Base-by-base conservation (phyloP, 2,797 vertebrate species). In the Characodon lateralis region DNA sequence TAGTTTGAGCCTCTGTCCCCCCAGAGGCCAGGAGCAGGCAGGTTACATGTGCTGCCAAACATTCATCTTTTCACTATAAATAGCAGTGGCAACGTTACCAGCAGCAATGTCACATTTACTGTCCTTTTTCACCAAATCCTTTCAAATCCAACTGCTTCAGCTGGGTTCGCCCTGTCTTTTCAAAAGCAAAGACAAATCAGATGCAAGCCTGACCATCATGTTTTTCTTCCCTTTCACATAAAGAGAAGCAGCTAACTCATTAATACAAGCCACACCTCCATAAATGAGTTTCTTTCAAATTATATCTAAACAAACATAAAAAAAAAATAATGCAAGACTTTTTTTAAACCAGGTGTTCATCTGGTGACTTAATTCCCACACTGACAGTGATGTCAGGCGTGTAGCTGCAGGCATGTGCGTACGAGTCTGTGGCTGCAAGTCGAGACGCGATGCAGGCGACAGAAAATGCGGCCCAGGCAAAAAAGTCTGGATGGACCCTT, bases 51-150 rank as follows among this genome's bases (percentile, higher is more conserved):
- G 82, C 84, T 80, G 77, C 87, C 80, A 90, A 93, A 88, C 89
- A 85, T 88, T 84, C 80, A 87, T 88, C 85, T 88, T 85, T 83
- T 82, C 83, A 86, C 93, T 93, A 94, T 92, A 95, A 94, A 95
- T 94, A 95, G 90, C 89, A 89, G 85, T 85, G 82, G 88, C 88
- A 88, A 89, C 83, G 89, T 93, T 90, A 85, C 84, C 65, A 80
- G 68, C 24, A 5, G 77, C 78, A 84, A 81, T 75, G 80, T 85
- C 71, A 1, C 70, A 71, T 75, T 75, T 73, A 31, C 85, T 50
- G 22, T 56, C 20, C 35, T 74, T 73, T 50, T 66, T 63, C 73
- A 28, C 76, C 2, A 53, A 72, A 56, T 72, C 51, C 22, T 55
- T 41, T 20, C 5, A 51, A 35, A 3, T 18, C 48, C 56, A 8